These are phyloP conservation scores for Synergus umbraculus DNA, from an alignment of 2,888 invertebrate species.

Conservation along the genomic window DNA sequence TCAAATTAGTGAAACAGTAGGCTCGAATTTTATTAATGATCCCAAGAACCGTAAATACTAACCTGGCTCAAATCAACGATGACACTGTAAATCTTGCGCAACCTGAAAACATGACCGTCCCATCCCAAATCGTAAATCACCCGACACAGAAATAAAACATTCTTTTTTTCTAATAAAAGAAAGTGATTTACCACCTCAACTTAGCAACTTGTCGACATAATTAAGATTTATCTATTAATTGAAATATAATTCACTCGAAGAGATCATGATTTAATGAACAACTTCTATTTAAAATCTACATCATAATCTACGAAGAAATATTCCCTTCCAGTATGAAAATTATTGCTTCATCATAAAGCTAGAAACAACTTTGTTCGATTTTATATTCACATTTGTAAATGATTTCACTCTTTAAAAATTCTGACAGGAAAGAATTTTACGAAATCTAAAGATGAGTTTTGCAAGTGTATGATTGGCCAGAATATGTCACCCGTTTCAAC, in stretches of 20 bases:
- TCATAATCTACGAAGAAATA: neutral
- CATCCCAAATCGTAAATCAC: slow-evolving; percentile 28
- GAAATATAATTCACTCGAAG: slow-evolving; percentile 16
- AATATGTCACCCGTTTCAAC: slow-evolving; percentile 73
- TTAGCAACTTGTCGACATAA: slow-evolving; percentile 32
- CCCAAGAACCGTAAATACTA: slow-evolving; percentile 10
- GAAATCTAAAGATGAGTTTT: neutral
- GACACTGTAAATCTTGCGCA: slow-evolving; percentile 25
- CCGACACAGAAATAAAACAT: neutral
- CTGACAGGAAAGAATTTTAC: neutral
- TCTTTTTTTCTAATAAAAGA: slow-evolving; percentile 25
- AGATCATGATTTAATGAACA: slow-evolving; percentile 13
- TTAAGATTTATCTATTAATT: slow-evolving; percentile 35
- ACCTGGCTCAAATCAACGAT: slow-evolving; percentile 32
- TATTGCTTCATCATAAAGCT: neutral
- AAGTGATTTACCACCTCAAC: slow-evolving; percentile 29
- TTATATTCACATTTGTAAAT: neutral
- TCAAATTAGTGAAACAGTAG: slow-evolving; percentile 27
- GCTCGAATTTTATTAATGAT: slow-evolving; percentile 23
- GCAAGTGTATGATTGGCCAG: slow-evolving; percentile 69
- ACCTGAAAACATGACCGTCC: slow-evolving; percentile 21
- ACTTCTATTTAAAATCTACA: neutral
- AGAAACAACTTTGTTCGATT: neutral
- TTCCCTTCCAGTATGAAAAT: neutral
- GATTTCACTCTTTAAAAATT: neutral